Base-by-base conservation (phyloP, 2,113 vertebrate species). In the Ophthalmolycus amberensis region DNA sequence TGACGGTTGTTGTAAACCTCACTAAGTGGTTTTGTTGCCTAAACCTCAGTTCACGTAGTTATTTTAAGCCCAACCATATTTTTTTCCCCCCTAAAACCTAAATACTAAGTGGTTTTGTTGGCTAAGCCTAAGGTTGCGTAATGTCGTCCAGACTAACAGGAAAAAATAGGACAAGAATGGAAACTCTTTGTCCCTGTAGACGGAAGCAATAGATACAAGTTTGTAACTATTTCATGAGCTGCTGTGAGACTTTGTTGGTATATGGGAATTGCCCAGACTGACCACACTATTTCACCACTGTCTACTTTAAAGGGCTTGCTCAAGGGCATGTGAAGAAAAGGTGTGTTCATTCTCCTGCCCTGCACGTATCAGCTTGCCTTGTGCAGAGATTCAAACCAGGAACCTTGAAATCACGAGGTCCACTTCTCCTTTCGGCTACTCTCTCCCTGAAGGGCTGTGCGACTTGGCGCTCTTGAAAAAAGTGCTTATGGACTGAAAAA, bases 401-500 rank as follows among this genome's bases (percentile, higher is more conserved):
- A 82, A 82, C 46, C 68, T 64, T 86, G 20, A 71, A 77, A 77
- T 75, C 71, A 65, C 1, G 8, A 50, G 20, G 6, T 70, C 63
- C 10, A 15, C 54, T 64, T 74, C 64, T 71, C 59, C 65, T 85
- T 63, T 56, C 48, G 83, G 82, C 71, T 65, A 11, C 65, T 70
- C 52, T 48, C 38, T 63, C 84, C 69, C 85, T 10, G 15, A 70
- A 60, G 71, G 66, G 44, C 20, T 42, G 11, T 54, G 79, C 54
- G 77, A 74, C 84, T 90, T 11, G 0, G 60, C 74, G 69, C 65
- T 77, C 40, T 73, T 10, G 25, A 67, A 81, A 84, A 91, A 93
- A 91, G 38, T 88, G 85, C 85, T 88, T 89, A 89, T 77, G 66
- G 79, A 40, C 27, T 6, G 6, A 87, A 87, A 85, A 87, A 88